phyloP scores from a whole-genome alignment of 2,113 vertebrate species.

The Choloepus hoffmanni region DNA sequence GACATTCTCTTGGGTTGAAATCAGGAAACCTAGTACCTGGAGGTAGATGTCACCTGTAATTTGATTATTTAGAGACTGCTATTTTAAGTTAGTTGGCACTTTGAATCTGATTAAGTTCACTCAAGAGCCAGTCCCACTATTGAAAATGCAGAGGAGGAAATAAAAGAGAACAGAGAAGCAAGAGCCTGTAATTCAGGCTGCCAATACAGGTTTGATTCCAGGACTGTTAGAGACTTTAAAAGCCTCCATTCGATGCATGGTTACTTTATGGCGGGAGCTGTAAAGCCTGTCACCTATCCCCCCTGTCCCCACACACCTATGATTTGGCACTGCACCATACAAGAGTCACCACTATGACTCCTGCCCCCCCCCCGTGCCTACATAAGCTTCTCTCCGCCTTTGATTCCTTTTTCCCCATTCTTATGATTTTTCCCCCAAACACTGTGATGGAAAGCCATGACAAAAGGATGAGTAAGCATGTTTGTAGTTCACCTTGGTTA shows the following conservation, averaged over 20 bases:
- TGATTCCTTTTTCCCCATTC: not conserved
- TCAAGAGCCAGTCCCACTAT: not conserved
- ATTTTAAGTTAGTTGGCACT: not conserved
- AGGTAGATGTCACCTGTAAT: not conserved
- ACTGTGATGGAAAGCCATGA: not conserved
- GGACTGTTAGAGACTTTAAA: not conserved
- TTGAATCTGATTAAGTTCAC: not conserved
- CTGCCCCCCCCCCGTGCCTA: not conserved
- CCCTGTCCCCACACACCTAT: fast-evolving
- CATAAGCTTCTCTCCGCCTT: not conserved
- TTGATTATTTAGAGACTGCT: not conserved
- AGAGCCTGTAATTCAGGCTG: not conserved
- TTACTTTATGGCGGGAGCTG: not conserved
- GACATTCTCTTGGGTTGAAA: not conserved
- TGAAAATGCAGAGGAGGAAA: not conserved
- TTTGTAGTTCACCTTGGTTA: conserved; percentile 20
- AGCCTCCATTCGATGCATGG: not conserved
- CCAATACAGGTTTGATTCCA: not conserved
- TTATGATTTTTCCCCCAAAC: not conserved
- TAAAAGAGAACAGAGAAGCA: not conserved
- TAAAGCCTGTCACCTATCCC: not conserved
- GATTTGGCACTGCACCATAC: not conserved
- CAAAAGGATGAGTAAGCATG: conserved; percentile 65
- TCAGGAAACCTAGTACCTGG: not conserved
- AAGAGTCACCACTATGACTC: not conserved